These are phyloP conservation scores for Diorhabda carinulata DNA, from an alignment of 1,140 invertebrate genomes.

Conservation along the genomic window DNA sequence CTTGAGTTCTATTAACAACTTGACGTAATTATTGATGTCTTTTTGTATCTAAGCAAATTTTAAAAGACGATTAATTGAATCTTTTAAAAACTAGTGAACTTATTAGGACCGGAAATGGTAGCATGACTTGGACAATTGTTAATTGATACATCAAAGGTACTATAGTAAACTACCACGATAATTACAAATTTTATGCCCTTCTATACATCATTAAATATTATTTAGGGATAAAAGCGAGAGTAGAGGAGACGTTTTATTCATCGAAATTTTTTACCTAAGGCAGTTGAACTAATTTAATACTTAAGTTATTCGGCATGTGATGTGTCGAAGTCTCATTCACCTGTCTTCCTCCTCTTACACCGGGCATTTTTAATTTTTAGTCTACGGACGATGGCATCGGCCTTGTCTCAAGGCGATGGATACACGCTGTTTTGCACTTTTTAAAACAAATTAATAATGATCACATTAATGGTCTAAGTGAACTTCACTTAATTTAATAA, in stretches of 20 bases:
- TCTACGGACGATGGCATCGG: conserved; percentile 4
- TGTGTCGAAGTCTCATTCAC: conserved; percentile 24
- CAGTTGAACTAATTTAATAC: conserved; percentile 29
- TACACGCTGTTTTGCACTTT: conserved; percentile 11
- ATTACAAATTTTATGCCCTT: conserved; percentile 30
- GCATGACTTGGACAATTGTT: conserved; percentile 3
- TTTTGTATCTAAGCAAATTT: no score
- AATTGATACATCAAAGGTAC: conserved; percentile 9
- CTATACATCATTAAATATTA: no score
- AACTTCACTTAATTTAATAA: no score
- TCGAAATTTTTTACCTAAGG: conserved; percentile 19
- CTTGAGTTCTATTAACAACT: no score
- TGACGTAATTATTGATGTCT: no score
- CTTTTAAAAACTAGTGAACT: no score
- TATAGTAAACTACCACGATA: conserved; percentile 22
- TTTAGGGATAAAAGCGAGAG: no score
- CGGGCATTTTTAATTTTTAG: conserved; percentile 23
- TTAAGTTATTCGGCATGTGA: conserved; percentile 35
- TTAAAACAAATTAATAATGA: conserved; percentile 1
- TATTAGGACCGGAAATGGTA: background rate
- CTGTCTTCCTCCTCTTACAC: conserved; percentile 26
- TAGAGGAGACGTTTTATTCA: conserved; percentile 15
- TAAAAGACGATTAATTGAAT: no score
- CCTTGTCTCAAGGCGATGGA: conserved; percentile 18
- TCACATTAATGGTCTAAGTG: background rate